A percentile compares a stretch with the other conserved stretches of the same genome.
These are phyloP conservation scores for Drosophila helvetica DNA, from an alignment of 2,888 invertebrate genomes.

Conservation along the genomic window DNA sequence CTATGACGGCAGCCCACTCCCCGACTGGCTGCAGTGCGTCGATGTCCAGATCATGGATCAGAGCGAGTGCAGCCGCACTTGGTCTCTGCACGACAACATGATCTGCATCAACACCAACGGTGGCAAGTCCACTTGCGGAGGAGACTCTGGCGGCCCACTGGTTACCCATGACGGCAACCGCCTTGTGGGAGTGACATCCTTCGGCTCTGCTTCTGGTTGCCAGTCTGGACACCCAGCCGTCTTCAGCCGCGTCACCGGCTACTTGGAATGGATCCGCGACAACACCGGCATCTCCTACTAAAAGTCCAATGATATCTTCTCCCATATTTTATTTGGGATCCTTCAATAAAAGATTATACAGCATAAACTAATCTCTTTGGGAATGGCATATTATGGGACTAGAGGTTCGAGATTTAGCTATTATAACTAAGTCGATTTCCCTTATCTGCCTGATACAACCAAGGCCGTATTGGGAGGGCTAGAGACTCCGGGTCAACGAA, in stretches of 20 bases:
- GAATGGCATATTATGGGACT: too few species aligned
- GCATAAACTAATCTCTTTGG: too few species aligned
- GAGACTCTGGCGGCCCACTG: slow-evolving; percentile 84
- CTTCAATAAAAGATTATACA: slow-evolving; percentile 11
- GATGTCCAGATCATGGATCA: slow-evolving; percentile 72
- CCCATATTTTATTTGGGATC: not conserved
- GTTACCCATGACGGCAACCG: slow-evolving; percentile 56
- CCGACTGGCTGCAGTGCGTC: slow-evolving; percentile 69
- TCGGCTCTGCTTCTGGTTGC: slow-evolving; percentile 64
- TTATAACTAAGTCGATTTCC: too few species aligned
- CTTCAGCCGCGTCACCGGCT: slow-evolving; percentile 52
- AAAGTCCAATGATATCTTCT: not conserved
- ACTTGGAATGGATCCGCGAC: slow-evolving; percentile 55
- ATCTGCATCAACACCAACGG: slow-evolving; percentile 60
- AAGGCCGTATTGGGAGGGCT: too few species aligned
- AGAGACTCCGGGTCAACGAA: too few species aligned
- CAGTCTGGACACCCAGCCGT: slow-evolving; percentile 51
- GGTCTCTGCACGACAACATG: slow-evolving; percentile 55
- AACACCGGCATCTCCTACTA: slow-evolving; percentile 52
- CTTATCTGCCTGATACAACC: too few species aligned
- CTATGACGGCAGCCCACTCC: slow-evolving; percentile 71
- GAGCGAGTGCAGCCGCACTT: slow-evolving; percentile 81
- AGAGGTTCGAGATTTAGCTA: too few species aligned
- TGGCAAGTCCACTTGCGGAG: slow-evolving; percentile 81
- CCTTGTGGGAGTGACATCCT: slow-evolving; percentile 69